Evolutionary conservation across 2,113 vertebrate species (phyloP), one percentile per base, ranked within the genome.

Genomic region (Acrocephalus arundinaceus): DNA sequence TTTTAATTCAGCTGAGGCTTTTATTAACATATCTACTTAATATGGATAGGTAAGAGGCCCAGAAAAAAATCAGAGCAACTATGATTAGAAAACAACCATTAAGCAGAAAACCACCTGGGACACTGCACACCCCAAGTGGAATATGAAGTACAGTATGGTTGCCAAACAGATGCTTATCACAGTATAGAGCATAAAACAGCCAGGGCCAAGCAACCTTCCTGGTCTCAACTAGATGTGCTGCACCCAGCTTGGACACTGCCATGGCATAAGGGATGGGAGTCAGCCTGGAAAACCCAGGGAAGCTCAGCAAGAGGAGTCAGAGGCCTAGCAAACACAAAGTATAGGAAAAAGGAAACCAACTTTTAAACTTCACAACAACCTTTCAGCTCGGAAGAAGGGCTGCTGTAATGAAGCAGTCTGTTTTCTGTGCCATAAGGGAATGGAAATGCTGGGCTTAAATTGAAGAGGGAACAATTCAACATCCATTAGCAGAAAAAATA

Each of bases 1-100:
- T 78, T 79, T 91, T 68, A 93, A 76, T 85, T 91, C 85, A 95
- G 77, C n/a, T 48, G 48, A 91, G 39, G 23, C 48, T 94, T 87
- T 80, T 73, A 76, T 87, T 67, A 89, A 63, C 11, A 28, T n/a
- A 87, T n/a, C 70, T 94, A 68, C 61, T 79, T 82, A 62, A 58
- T 0, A 3, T 31, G 61, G 35, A 21, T 77, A 59, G 33, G 30
- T 48, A 70, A 65, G 37, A 82, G 24, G n/a, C 2, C 1, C 27
- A 85, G 35, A 61, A 87, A 85, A 83, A 68, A 72, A 89, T 35
- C 14, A 24, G 48, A 73, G 91, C 21, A 70, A 55, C 54, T 41
- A 41, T 4, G 5, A 48, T 63, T 57, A 82, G 48, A 89, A 79
- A 85, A 67, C 11, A 85, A 78, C 11, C 15, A 71, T 48, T 46